Base-by-base conservation (phyloP, 1,140 invertebrate species). In the Bombyx mandarina region DNA sequence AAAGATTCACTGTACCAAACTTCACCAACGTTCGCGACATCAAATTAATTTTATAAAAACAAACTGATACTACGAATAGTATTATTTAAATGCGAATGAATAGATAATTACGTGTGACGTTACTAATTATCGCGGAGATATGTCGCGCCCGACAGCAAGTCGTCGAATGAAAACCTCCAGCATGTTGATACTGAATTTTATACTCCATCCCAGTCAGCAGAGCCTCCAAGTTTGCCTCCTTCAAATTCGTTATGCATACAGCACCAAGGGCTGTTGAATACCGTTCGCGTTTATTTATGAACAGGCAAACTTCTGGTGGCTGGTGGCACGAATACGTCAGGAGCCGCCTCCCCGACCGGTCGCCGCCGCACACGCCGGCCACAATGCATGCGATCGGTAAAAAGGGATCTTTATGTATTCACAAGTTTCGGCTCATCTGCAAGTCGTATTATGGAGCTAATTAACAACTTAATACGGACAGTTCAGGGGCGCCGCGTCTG, bases 371-470 rank as follows among this genome's bases (percentile, higher is more conserved):
- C 75, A 80, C 86, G 86, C 88, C 86, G 85, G 79, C 88, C 81
- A 89, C 89, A 77, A 85, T 85, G 82, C 82, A 85, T 79, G 68
- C 74, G 87, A 89, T 89, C 89, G 82, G 89, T 90, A 88, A 82
- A 88, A 88, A 87, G 86, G 86, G 82, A 82, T 88, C 87, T 88
- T 89, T 89, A 89, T 83, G 77, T 87, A 89, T 88, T 89, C 88
- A 84, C 79, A 86, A 75, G 83, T 86, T 77, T 91, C 90, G 90
- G 90, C 93, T 94, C 93, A 94, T 94, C 93, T 94, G 93, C 93
- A 94, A 94, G 93, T 94, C 93, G 91, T 93, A 94, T 93, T 93
- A 93, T 93, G 92, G 90, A 93, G 91, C 93, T 94, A 94, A 94
- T 94, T 94, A 94, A 93, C 92, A 94, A 94, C 93, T 94, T 93